Evolutionary conservation across 2,888 invertebrate genomes (phyloP), one percentile per base, ranked within the genome.

Genomic region (Eurois occulta): DNA sequence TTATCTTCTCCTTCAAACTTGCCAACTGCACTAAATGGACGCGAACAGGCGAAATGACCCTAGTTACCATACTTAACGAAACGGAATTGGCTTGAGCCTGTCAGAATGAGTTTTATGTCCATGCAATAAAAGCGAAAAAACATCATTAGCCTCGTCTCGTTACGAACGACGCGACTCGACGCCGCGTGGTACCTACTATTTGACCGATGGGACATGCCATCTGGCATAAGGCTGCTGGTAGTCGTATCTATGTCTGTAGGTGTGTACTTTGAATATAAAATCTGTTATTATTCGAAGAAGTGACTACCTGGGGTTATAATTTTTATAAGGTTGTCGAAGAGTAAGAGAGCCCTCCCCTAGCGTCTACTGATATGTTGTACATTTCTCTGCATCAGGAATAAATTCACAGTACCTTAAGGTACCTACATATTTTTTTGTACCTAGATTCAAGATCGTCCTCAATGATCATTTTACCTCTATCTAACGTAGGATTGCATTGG

Each of bases 261-360:
- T 55, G 52, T 55, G n/a, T 55, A 55, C 55, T 13, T 55, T 55
- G n/a, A n/a, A n/a, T n/a, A 6, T 13, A n/a, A 55, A 55, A 55
- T 55, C n/a, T 55, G 55, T n/a, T 55, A 55, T 55, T n/a, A n/a
- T n/a, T 55, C n/a, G 13, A n/a, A 55, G 55, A 55, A 55, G n/a
- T n/a, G 0, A 55, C 55, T 13, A 13, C n/a, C n/a, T 28, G 28
- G 48, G 18, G 16, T 58, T 28, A 18, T 28, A 55, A 28, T 28
- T 35, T 35, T 62, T 35, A 24, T 24, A 35, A 35, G 35, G 24
- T 62, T 62, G 32, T 35, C 11, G 21, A 62, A 62, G 3, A 24
- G 35, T 35, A 4, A n/a, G n/a, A n/a, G n/a, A 21, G 21, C 5
- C 24, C 24, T 35, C 21, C 62, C 21, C 35, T 11, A 35, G 8